Evolutionary conservation across 2,113 vertebrate species (phyloP), one percentile per base, ranked within the genome.

Genomic region (Apodemus speciosus): DNA sequence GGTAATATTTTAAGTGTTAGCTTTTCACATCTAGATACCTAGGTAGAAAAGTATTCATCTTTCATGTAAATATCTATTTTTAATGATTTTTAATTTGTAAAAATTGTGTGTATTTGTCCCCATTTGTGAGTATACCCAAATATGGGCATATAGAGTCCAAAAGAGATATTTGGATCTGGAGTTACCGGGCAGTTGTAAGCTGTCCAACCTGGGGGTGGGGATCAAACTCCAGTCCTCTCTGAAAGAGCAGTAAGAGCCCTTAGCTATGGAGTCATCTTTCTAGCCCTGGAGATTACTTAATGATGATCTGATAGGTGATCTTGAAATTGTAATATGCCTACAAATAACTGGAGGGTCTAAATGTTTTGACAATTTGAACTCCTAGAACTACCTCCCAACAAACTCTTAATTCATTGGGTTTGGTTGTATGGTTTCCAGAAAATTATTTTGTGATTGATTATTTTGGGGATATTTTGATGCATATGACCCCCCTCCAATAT

Each of bases 361-460:
- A 49, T 64, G 38, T 68, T 68, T 79, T 90, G 87, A 77, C n/a
- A 62, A 58, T 92, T 81, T 81, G 6, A 66, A 77, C 92, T 92
- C 92, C 68, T 69, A 71, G 13, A 85, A 38, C 21, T 1, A 32
- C 9, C 7, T 90, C 43, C 11, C 14, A 43, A 30, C 23, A 85
- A 21, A 38, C 49, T 79, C 21, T 60, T 56, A 30, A 79, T 43
- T 86, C n/a, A 38, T 64, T 85, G 64, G 14, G 14, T 25, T 79
- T 88, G 25, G 43, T 79, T 85, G 1, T 32, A 13, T 73, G 49
- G 72, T 46, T 18, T 25, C 56, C 58, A 91, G 49, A 83, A 84
- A 84, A 30, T 86, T 40, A 77, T 72, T 95, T 84, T 73, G 77
- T 92, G 69, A 84, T 25, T 35, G 43, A 68, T 83, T 18, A 51